These are phyloP conservation scores for Cathartes aura DNA, from an alignment of 2,113 vertebrate genomes.

Conservation along the genomic window DNA sequence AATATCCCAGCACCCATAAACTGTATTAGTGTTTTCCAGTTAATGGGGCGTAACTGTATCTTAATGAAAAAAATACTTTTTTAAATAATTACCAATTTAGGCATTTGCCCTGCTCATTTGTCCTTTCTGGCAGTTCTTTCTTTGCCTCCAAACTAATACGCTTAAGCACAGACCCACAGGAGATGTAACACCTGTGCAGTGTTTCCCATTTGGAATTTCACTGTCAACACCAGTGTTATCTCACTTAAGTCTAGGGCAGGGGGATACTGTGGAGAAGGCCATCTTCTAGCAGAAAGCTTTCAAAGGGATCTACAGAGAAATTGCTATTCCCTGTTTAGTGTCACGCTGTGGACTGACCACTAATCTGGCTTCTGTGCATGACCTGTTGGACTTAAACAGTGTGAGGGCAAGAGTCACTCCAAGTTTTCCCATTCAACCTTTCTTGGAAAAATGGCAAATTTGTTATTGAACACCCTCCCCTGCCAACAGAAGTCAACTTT, in stretches of 20 bases:
- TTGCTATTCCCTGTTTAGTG: not conserved
- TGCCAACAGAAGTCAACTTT: not conserved
- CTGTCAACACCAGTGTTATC: not conserved
- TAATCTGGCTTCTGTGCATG: not conserved
- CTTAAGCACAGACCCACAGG: not conserved
- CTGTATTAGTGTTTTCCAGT: not conserved
- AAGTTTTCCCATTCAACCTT: not conserved
- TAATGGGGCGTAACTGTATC: not conserved
- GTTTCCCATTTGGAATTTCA: not conserved
- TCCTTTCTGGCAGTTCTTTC: not conserved
- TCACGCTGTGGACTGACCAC: fast-evolving
- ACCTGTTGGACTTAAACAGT: not conserved
- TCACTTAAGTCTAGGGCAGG: not conserved
- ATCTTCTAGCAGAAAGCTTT: not conserved
- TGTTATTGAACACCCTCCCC: not conserved
- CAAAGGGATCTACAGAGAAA: not conserved
- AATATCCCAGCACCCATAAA: not conserved
- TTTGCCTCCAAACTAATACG: not conserved
- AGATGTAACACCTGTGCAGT: not conserved
- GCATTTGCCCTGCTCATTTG: not conserved
- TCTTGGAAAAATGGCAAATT: not conserved
- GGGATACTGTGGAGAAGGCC: not conserved
- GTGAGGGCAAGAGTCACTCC: not conserved
- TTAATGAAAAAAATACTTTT: not conserved
- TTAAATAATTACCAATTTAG: not conserved